These are phyloP conservation scores for Metopia argyrocephala DNA, from an alignment of 2,888 invertebrate species.

Conservation along the genomic window DNA sequence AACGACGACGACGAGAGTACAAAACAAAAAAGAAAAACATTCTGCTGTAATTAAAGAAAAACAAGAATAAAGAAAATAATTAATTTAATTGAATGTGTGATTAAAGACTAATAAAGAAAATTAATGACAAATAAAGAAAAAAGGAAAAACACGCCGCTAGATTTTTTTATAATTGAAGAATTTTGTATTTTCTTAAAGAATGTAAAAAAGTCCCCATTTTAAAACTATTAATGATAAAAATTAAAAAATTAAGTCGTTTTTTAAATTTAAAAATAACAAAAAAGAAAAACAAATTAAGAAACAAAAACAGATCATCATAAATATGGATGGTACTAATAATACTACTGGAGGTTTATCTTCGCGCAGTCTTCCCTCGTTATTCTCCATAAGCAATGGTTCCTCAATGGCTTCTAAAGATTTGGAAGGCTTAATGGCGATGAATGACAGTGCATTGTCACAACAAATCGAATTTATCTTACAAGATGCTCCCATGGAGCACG, in stretches of 20 bases:
- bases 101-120: conserved; percentile 12
- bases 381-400: conserved; percentile 64
- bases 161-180: conserved; percentile 38
- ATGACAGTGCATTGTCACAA: conserved; percentile 78
- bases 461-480: conserved; percentile 79
- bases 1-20: conserved; percentile 44
- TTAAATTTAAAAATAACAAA: conserved; percentile 20
- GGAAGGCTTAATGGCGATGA: conserved; percentile 77
- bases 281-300: not conserved
- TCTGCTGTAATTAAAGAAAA: conserved; percentile 21
- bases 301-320: conserved; percentile 6
- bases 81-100: conserved; percentile 44
- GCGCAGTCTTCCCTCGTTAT: conserved; percentile 68
- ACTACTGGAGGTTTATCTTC: conserved; percentile 63
- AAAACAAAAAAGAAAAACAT: conserved; percentile 60
- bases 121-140: not conserved
- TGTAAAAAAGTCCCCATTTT: not conserved
- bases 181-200: conserved; percentile 32
- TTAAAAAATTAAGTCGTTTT: conserved; percentile 15
- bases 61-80: conserved; percentile 37
- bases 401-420: conserved; percentile 70
- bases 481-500: conserved; percentile 78
- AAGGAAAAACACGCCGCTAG: conserved; percentile 37
- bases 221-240: conserved; percentile 20
- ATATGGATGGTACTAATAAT: conserved; percentile 59